Percentiles rank a stretch among this genome's conserved stretches.
phyloP scores from a whole-genome alignment of 2,113 vertebrate species.

The Pteropus alecto region DNA sequence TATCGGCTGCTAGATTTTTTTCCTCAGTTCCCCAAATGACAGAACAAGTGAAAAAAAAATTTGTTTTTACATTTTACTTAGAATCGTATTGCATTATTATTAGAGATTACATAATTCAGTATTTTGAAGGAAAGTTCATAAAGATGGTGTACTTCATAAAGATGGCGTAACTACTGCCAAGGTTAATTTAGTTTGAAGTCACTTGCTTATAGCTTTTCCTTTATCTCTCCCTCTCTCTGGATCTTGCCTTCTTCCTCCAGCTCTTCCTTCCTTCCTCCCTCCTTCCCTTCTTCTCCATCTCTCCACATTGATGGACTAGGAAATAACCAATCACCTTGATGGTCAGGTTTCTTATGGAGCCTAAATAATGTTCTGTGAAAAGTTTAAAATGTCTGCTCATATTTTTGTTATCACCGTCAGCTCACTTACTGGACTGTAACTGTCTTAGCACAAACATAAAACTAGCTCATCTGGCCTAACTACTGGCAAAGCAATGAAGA shows the following conservation, averaged over 20 bases:
- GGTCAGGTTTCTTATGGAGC: neutral
- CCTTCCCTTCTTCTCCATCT: neutral
- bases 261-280: neutral
- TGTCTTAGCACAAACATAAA: neutral
- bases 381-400: neutral
- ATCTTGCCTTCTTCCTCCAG: neutral
- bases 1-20: neutral
- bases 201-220: too few relatives aligned
- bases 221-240: neutral
- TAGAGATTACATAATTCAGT: neutral
- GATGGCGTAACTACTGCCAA: neutral
- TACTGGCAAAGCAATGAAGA: neutral
- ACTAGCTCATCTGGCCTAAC: neutral
- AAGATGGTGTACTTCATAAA: neutral
- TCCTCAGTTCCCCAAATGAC: neutral
- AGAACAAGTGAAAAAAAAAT: neutral
- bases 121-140: neutral
- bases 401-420: neutral
- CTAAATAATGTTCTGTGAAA: neutral
- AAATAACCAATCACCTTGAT: neutral
- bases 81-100: neutral
- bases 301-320: neutral
- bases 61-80: slow-evolving; percentile 33
- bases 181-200: neutral
- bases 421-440: neutral